These are phyloP conservation scores for Leptinotarsa defecta DNA, from an alignment of 1,140 invertebrate genomes.

Conservation along the genomic window DNA sequence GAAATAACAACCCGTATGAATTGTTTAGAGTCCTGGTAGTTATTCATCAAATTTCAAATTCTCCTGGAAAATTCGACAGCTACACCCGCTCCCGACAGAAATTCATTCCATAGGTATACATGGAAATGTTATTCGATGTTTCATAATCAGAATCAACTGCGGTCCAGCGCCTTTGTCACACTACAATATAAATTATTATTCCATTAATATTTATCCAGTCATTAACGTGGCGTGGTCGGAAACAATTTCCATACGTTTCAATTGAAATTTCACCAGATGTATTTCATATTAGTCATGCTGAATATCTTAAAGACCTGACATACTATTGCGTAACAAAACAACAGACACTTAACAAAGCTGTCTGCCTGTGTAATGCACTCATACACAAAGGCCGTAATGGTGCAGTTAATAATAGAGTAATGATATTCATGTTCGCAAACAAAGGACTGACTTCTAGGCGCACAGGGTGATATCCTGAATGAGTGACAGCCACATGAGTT, in stretches of 20 bases:
- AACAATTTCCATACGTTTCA: slow-evolving; percentile 12
- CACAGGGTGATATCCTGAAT: background rate
- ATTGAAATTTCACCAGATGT: slow-evolving; percentile 21
- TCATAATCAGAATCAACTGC: no score
- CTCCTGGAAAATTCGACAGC: no score
- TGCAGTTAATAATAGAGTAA: background rate
- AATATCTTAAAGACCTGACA: slow-evolving; percentile 19
- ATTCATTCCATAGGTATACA: no score
- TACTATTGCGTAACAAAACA: slow-evolving; percentile 13
- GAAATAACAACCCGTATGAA: no score
- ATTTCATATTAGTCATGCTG: slow-evolving; percentile 21
- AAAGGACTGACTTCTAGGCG: slow-evolving; percentile 1
- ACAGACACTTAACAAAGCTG: slow-evolving; percentile 9
- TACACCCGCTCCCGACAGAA: no score
- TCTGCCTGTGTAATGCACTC: slow-evolving; percentile 11
- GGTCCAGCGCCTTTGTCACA: no score
- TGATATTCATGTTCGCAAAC: slow-evolving; percentile 6
- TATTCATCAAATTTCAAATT: no score
- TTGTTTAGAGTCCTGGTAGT: no score
- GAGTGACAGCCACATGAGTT: background rate
- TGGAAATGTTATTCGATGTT: no score
- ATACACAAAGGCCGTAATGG: slow-evolving; percentile 3
- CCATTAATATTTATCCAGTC: slow-evolving; percentile 6
- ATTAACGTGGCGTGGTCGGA: slow-evolving; percentile 1
- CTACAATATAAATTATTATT: background rate